Percentiles rank a stretch among this genome's conserved stretches.
Evolutionary conservation across 2,888 invertebrate species (phyloP).

Genomic region (Bibio marci): DNA sequence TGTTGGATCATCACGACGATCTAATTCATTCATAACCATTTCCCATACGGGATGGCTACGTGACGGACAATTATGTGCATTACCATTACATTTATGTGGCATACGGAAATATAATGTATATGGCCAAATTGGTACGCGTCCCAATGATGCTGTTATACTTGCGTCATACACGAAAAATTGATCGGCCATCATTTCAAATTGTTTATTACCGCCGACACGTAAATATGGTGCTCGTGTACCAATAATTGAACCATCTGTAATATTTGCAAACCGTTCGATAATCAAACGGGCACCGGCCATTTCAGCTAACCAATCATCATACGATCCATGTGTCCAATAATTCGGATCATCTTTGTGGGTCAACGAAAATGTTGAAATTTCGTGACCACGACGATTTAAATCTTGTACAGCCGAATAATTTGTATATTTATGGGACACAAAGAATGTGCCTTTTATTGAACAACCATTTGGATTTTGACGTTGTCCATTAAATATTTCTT

Average conservation of each 20-base stretch:
- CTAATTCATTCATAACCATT: slow-evolving; percentile 91
- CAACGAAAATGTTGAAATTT: slow-evolving; percentile 80
- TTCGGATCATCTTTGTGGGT: slow-evolving; percentile 85
- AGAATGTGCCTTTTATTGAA: slow-evolving; percentile 76
- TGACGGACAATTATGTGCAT: slow-evolving; percentile 84
- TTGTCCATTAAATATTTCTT: slow-evolving; percentile 73
- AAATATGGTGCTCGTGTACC: slow-evolving; percentile 78
- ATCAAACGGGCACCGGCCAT: slow-evolving; percentile 85
- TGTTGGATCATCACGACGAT: slow-evolving; percentile 82
- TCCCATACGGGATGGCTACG: slow-evolving; percentile 89
- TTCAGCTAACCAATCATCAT: slow-evolving; percentile 87
- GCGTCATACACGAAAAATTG: slow-evolving; percentile 91
- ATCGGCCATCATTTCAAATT: slow-evolving; percentile 94
- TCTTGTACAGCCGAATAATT: slow-evolving; percentile 85
- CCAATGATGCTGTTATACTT: slow-evolving; percentile 77
- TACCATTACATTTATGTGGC: slow-evolving; percentile 90
- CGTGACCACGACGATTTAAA: slow-evolving; percentile 75
- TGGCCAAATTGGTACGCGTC: slow-evolving; percentile 89
- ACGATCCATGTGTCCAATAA: slow-evolving; percentile 74
- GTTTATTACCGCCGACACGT: slow-evolving; percentile 82
- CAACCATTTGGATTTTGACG: slow-evolving; percentile 80
- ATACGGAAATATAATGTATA: slow-evolving; percentile 93
- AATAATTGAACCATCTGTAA: slow-evolving; percentile 80
- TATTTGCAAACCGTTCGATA: slow-evolving; percentile 76
- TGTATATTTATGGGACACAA: slow-evolving; percentile 81